Percentiles rank a stretch among this genome's conserved stretches.
phyloP scores from a whole-genome alignment of 1,140 invertebrate species.

The Sitophilus oryzae region DNA sequence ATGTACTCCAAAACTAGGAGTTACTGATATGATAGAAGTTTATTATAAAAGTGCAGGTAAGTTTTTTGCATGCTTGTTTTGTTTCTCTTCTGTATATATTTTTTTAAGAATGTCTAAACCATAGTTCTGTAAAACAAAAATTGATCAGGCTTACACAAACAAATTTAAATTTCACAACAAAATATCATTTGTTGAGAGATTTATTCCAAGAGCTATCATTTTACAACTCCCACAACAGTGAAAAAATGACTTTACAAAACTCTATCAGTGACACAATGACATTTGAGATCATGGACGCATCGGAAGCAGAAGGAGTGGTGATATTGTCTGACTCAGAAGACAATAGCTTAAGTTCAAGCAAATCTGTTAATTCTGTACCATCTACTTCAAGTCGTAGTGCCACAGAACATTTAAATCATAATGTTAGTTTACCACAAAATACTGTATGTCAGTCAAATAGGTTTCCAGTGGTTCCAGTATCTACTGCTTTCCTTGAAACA shows the following conservation, averaged over 20 bases:
- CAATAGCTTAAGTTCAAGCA: neutral
- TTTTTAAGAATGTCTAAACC: slow-evolving; percentile 4
- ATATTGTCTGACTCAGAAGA: neutral
- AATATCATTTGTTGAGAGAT: slow-evolving; percentile 12
- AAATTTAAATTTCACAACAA: slow-evolving; percentile 3
- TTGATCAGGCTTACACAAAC: slow-evolving; percentile 2
- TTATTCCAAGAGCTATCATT: slow-evolving; percentile 2
- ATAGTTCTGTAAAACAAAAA: neutral
- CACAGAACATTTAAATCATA: no score
- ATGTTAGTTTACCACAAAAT: no score
- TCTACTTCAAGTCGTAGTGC: no score
- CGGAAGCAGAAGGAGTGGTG: neutral
- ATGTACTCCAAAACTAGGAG: slow-evolving; percentile 1
- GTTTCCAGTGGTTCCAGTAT: no score
- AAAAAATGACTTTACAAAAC: neutral
- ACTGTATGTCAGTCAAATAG: no score
- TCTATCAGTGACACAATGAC: neutral
- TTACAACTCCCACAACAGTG: neutral
- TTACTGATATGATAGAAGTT: slow-evolving; percentile 3
- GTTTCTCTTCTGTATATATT: neutral
- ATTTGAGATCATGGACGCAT: neutral
- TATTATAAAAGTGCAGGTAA: slow-evolving; percentile 10
- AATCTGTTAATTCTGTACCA: neutral
- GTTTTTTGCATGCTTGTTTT: neutral
- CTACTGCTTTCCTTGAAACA: no score